Percentiles rank a stretch among this genome's conserved stretches.
These are phyloP conservation scores for Ictidomys tridecemlineatus DNA, from an alignment of 2,113 vertebrate genomes.

Conservation along the genomic window DNA sequence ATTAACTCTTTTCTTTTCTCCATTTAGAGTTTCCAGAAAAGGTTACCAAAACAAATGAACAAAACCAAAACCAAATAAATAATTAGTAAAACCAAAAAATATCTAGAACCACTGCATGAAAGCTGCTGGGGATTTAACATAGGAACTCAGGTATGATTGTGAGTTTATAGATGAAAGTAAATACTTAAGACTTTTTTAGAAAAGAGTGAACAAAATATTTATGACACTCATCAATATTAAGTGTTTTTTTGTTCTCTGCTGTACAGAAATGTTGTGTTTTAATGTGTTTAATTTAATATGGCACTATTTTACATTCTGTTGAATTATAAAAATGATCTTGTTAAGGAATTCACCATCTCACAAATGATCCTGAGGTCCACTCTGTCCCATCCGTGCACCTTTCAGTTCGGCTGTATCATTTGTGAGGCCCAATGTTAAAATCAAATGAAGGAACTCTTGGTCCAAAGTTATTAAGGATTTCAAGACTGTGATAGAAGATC, in stretches of 20 bases:
- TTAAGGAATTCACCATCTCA: not conserved
- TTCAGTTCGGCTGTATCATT: not conserved
- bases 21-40: constrained; percentile 4
- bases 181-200: not conserved
- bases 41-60: not conserved
- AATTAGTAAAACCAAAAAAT: not conserved
- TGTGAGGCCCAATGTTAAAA: not conserved
- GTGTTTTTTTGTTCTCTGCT: not conserved
- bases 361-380: not conserved
- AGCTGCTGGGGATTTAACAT: not conserved
- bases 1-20: not conserved
- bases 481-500: not conserved
- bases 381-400: too few relatives aligned
- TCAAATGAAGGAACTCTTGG: not conserved
- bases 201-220: constrained; percentile 47
- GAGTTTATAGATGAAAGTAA: not conserved
- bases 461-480: not conserved
- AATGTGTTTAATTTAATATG: constrained; percentile 32
- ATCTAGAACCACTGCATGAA: not conserved
- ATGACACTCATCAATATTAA: constrained; percentile 10
- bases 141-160: not conserved
- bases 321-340: constrained; percentile 53
- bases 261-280: not conserved
- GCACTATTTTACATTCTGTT: constrained; percentile 23
- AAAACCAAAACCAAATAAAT: not conserved